A percentile compares a stretch with the other conserved stretches of the same genome.
Evolutionary conservation across 2,888 invertebrate genomes (phyloP).

Genomic region (Laspeyria flexula): DNA sequence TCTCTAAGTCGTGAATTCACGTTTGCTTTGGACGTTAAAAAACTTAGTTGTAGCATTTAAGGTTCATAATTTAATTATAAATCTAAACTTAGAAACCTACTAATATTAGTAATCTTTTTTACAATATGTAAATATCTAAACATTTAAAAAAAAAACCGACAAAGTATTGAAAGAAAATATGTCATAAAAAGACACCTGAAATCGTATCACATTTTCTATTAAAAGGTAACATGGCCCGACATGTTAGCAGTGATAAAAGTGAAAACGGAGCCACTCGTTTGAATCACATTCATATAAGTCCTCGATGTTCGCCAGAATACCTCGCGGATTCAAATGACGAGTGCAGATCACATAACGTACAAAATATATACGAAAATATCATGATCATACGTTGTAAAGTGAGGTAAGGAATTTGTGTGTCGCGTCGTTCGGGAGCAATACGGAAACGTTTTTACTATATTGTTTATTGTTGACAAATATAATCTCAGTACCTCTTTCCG

Average conservation of each 20-base stretch:
- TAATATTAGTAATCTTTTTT: no score
- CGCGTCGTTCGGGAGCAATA: background rate
- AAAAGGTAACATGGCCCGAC: constrained; percentile 42
- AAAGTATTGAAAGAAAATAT: no score
- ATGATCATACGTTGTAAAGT: constrained; percentile 23
- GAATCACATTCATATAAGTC: constrained; percentile 26
- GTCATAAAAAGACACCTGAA: background rate
- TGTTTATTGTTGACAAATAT: background rate
- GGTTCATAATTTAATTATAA: no score
- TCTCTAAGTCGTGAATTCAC: no score
- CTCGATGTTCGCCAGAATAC: constrained; percentile 14
- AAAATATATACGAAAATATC: constrained; percentile 6
- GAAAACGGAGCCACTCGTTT: constrained; percentile 40
- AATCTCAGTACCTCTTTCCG: no score
- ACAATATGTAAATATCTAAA: no score
- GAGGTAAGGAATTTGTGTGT: constrained; percentile 9
- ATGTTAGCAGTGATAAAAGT: constrained; percentile 47
- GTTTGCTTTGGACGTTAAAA: no score
- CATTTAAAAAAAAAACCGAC: no score
- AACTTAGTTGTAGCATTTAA: no score
- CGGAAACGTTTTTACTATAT: background rate
- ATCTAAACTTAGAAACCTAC: no score
- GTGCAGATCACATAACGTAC: constrained; percentile 18
- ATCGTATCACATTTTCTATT: constrained; percentile 29
- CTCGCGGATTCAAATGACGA: constrained; percentile 36